Conservation (phyloP, 2,888 invertebrate genomes). For the Agrochola lychnidis region DNA sequence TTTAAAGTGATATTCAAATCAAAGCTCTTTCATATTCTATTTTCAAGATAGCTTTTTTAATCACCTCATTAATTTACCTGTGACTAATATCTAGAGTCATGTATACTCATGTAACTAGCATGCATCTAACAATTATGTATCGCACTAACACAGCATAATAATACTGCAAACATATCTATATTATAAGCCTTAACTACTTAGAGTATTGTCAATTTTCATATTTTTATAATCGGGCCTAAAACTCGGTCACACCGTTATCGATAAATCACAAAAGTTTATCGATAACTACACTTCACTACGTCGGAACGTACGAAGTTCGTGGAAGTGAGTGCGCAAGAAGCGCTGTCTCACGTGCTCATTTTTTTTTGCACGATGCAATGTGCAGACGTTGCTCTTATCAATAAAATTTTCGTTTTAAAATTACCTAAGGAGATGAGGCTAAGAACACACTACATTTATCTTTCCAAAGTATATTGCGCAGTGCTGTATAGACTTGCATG, state of each 20-base stretch:
- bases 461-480: neutral
- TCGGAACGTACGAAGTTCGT: no score
- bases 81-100: neutral
- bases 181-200: conserved; percentile 17
- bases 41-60: conserved; percentile 13
- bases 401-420: neutral
- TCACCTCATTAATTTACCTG: conserved; percentile 6
- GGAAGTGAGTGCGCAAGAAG: neutral
- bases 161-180: neutral
- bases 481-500: conserved; percentile 24
- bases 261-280: neutral
- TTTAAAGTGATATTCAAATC: neutral
- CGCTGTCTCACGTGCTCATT: neutral
- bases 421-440: conserved; percentile 9
- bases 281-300: neutral
- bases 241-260: neutral
- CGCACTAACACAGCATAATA: conserved; percentile 20
- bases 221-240: neutral
- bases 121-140: conserved; percentile 31
- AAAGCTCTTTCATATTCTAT: conserved; percentile 2
- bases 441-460: neutral
- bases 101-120: conserved; percentile 20
- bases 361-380: neutral
- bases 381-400: no score
- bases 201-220: neutral